Conservation (phyloP, 2,113 vertebrate species). For the Istiophorus platypterus region DNA sequence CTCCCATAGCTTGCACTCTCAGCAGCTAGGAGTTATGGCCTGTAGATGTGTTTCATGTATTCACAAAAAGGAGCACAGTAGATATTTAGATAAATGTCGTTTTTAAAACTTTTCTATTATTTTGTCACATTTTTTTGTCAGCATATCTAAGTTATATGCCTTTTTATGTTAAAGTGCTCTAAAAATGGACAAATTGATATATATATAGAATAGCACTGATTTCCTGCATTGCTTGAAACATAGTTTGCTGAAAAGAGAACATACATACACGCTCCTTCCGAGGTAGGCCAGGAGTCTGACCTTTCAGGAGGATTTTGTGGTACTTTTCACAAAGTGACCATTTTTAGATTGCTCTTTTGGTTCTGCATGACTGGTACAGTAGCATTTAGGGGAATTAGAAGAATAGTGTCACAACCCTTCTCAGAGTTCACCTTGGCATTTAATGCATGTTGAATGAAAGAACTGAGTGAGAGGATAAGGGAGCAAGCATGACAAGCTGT, state of each 20-base stretch:
- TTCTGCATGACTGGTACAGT: not conserved
- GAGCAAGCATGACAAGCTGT: not conserved
- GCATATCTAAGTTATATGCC: not conserved
- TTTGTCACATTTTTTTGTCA: not conserved
- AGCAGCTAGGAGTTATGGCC: not conserved
- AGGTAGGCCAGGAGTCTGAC: not conserved
- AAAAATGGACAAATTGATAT: constrained; percentile 10
- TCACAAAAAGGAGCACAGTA: not conserved
- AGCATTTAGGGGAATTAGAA: not conserved
- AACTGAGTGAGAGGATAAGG: not conserved
- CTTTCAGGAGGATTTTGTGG: not conserved
- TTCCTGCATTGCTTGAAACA: not conserved
- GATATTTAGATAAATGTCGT: not conserved
- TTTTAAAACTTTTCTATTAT: not conserved
- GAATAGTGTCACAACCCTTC: not conserved
- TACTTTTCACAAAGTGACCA: not conserved
- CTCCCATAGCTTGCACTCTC: not conserved
- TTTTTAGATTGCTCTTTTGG: not conserved
- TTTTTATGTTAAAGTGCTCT: not conserved
- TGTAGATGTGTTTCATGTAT: not conserved
- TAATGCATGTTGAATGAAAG: not conserved
- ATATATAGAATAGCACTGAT: not conserved
- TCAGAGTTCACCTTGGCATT: not conserved
- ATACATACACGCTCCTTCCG: not conserved
- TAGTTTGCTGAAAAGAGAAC: not conserved